Conservation (phyloP, 1,140 invertebrate species). For the Drosophila nebulosa region DNA sequence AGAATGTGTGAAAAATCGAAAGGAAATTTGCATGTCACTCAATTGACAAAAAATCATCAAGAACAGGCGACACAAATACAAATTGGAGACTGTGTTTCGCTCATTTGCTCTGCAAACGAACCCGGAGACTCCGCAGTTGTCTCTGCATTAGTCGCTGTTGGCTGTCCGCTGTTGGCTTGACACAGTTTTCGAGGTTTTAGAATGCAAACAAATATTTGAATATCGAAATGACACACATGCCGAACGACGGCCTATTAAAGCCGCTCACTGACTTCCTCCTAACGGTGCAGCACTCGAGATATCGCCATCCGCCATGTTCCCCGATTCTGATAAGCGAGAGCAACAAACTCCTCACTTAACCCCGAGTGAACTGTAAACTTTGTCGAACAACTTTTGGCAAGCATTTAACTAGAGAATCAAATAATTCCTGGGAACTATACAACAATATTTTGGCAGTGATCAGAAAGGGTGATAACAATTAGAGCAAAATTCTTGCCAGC, state of each 20-base stretch:
- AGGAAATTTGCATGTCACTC: constrained; percentile 76
- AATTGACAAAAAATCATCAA: constrained; percentile 41
- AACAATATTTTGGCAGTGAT: constrained; percentile 59
- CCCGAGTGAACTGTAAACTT: constrained; percentile 23
- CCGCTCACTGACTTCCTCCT: constrained; percentile 49
- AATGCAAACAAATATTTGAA: constrained; percentile 68
- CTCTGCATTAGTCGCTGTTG: constrained; percentile 42
- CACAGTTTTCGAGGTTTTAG: constrained; percentile 50
- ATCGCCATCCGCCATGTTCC: constrained; percentile 28
- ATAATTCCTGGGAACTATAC: constrained; percentile 37
- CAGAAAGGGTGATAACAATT: constrained; percentile 56
- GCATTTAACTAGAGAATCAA: constrained; percentile 2
- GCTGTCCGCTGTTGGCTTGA: constrained; percentile 51
- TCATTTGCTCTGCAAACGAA: constrained; percentile 44
- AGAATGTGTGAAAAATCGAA: constrained; percentile 74
- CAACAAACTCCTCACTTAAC: constrained; percentile 53
- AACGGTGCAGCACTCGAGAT: constrained; percentile 37
- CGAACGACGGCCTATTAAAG: constrained; percentile 37
- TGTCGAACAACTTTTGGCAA: constrained; percentile 19
- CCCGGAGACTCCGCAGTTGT: constrained; percentile 5
- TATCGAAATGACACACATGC: constrained; percentile 60
- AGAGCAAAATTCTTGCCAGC: constrained; percentile 37
- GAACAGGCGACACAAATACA: constrained; percentile 48
- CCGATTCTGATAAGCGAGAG: constrained; percentile 44
- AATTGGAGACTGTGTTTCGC: constrained; percentile 25